Conservation (phyloP, 2,113 vertebrate genomes). For the Sapayoa aenigma region DNA sequence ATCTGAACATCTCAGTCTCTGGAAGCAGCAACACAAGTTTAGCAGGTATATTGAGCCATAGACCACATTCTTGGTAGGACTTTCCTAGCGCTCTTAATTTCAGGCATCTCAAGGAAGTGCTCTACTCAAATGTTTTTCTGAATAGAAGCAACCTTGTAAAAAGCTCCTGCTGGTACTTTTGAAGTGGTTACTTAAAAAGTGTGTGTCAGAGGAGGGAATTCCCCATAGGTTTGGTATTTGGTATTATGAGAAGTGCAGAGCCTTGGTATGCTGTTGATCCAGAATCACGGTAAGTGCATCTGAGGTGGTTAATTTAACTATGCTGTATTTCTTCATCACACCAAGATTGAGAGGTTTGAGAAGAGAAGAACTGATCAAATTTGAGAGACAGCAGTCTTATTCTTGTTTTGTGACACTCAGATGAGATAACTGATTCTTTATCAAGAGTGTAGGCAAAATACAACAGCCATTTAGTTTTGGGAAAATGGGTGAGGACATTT, state of each 20-base stretch:
- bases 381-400: neutral
- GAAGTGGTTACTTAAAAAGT: neutral
- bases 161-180: neutral
- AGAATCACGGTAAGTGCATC: neutral
- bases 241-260: neutral
- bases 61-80: neutral
- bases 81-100: neutral
- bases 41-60: neutral
- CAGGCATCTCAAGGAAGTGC: neutral
- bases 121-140: neutral
- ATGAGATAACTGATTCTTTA: neutral
- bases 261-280: neutral
- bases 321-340: neutral
- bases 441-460: neutral
- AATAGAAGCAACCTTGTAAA: neutral
- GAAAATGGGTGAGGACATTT: neutral
- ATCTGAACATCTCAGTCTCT: neutral
- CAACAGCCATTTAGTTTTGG: rapidly evolving
- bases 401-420: neutral
- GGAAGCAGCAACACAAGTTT: neutral
- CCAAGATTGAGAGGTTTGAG: neutral
- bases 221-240: neutral
- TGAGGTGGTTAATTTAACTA: neutral
- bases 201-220: neutral
- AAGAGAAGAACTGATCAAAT: neutral